phyloP scores from a whole-genome alignment of 2,113 vertebrate genomes.

The Thamnaconus septentrionalis region DNA sequence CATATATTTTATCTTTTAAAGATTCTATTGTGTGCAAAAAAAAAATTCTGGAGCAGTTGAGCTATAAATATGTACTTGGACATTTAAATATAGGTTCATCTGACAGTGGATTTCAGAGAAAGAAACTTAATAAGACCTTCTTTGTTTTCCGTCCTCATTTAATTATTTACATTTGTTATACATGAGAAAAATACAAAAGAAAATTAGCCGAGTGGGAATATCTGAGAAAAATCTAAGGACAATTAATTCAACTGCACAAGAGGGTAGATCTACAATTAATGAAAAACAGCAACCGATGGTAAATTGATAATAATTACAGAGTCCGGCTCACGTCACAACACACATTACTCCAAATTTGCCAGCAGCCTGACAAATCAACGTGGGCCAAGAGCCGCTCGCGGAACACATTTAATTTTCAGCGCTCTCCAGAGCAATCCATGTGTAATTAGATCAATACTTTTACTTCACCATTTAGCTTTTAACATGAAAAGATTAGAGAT shows the following conservation, averaged over 20 bases:
- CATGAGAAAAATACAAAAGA: too few species aligned
- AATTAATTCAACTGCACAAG: too few species aligned
- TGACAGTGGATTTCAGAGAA: too few species aligned
- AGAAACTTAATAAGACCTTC: too few species aligned
- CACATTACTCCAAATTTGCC: not conserved
- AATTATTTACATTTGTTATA: too few species aligned
- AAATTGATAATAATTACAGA: not conserved
- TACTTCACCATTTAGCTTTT: slow-evolving; percentile 93
- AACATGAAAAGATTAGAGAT: slow-evolving; percentile 94
- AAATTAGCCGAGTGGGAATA: too few species aligned
- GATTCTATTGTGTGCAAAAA: not conserved
- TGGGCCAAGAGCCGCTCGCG: slow-evolving; percentile 9
- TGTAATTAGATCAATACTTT: slow-evolving; percentile 89
- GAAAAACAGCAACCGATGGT: not conserved
- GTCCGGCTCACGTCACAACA: too few species aligned
- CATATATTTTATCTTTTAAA: too few species aligned
- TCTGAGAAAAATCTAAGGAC: not conserved
- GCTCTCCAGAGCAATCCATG: slow-evolving; percentile 47
- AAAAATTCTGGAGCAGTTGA: not conserved
- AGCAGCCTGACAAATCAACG: slow-evolving; percentile 18
- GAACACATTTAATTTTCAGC: slow-evolving; percentile 55
- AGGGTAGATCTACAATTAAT: not conserved
- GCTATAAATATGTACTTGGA: slow-evolving; percentile 10
- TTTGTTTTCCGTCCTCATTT: too few species aligned
- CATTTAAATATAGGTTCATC: slow-evolving; percentile 2